Conservation (phyloP, 2,797 vertebrate species). For the Girardinus metallicus region DNA sequence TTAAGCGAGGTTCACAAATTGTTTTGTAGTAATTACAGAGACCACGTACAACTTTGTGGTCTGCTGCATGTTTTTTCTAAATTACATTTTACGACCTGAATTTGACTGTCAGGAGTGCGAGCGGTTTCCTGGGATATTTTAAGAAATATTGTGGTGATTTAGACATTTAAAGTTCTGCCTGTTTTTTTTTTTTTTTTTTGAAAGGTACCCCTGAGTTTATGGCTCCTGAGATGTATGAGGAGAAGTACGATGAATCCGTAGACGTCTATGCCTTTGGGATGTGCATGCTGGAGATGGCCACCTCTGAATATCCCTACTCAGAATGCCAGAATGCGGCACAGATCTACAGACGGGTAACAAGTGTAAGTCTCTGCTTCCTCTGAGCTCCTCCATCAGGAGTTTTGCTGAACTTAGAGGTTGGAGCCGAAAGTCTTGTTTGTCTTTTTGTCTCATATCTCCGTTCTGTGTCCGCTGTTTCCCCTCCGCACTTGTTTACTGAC, state of each 20-base stretch:
- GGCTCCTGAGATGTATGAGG: conserved; percentile 99
- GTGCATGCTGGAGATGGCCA: conserved; percentile 99
- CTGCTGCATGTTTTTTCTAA: background rate
- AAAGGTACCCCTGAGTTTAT: conserved; percentile 92
- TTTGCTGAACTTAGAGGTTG: conserved; percentile 72
- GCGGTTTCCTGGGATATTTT: background rate
- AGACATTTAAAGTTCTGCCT: background rate
- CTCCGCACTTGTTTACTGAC: conserved; percentile 56
- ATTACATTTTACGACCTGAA: background rate
- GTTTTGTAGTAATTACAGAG: conserved; percentile 69
- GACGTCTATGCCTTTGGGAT: conserved; percentile 99
- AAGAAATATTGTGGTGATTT: conserved; percentile 1
- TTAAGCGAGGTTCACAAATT: conserved; percentile 39
- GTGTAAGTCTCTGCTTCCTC: conserved; percentile 79
- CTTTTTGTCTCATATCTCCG: conserved; percentile 13
- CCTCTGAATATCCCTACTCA: conserved; percentile 98
- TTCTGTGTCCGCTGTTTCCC: conserved; percentile 12
- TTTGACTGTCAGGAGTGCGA: background rate
- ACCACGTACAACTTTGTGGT: conserved; percentile 9
- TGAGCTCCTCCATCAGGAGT: conserved; percentile 82
- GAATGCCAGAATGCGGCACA: conserved; percentile 98
- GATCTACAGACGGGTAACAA: conserved; percentile 98
- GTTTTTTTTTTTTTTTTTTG: background rate
- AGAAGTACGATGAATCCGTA: conserved; percentile 98
- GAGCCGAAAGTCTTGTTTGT: background rate